Conservation (phyloP, 2,797 vertebrate genomes). For the Glossophaga mutica region DNA sequence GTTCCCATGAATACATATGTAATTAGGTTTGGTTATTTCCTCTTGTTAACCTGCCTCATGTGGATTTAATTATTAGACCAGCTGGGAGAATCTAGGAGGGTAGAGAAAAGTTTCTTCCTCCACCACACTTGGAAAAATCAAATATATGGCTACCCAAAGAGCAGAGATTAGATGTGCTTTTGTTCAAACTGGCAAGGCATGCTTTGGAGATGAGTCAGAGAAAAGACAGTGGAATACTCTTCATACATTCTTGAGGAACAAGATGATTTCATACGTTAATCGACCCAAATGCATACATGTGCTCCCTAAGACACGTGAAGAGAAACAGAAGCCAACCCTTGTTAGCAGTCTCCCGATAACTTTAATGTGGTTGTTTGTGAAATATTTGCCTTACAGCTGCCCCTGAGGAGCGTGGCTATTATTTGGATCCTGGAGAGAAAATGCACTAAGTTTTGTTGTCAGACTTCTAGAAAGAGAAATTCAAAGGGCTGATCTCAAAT, state of each 20-base stretch:
- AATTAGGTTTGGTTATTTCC: neutral
- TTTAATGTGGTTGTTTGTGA: neutral
- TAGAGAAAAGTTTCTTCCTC: neutral
- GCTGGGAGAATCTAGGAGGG: neutral
- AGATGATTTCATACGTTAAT: neutral
- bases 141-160: neutral
- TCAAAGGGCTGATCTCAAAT: neutral
- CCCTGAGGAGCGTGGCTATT: neutral
- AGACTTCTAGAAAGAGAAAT: conserved; percentile 37
- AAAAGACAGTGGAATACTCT: neutral
- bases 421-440: conserved; percentile 29
- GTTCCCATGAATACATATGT: neutral
- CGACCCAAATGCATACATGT: neutral
- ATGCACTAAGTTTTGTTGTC: neutral
- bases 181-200: neutral
- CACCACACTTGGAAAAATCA: neutral
- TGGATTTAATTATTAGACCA: neutral
- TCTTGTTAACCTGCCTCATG: neutral
- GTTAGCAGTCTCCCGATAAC: neutral
- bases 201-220: neutral
- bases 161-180: neutral
- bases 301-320: neutral
- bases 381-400: neutral
- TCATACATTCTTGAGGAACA: neutral
- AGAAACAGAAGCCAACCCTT: neutral